Evolutionary conservation across 1,140 invertebrate species (phyloP).

Genomic region (Zaprionus vittiger): DNA sequence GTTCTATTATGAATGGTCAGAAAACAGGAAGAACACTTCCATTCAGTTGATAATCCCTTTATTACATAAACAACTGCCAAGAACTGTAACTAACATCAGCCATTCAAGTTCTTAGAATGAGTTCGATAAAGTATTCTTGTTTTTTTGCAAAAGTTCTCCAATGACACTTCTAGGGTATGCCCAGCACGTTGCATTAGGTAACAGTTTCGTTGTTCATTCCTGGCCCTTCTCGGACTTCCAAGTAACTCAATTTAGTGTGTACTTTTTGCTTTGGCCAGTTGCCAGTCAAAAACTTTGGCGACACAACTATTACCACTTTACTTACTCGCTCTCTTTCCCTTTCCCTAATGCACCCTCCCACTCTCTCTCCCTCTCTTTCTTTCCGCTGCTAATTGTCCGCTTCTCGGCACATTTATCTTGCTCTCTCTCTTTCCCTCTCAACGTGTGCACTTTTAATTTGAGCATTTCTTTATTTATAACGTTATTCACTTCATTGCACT

Average conservation of each 20-base stretch:
- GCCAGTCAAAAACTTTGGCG: conserved; percentile 55
- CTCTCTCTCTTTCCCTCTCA: conserved; percentile 8
- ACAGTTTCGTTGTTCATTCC: neutral
- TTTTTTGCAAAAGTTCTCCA: neutral
- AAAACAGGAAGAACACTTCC: neutral
- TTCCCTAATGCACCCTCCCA: neutral
- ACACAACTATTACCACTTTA: conserved; percentile 27
- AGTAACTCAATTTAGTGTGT: conserved; percentile 67
- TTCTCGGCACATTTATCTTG: conserved; percentile 66
- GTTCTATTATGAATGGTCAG: neutral
- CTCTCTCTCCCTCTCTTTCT: neutral
- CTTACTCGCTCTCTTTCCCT: conserved; percentile 1
- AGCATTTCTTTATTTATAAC: conserved; percentile 77
- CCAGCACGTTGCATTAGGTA: conserved; percentile 7
- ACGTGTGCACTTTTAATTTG: conserved; percentile 70
- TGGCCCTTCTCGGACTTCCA: conserved; percentile 17
- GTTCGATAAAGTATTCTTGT: neutral
- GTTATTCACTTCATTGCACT: conserved; percentile 73
- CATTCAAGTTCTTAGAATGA: neutral
- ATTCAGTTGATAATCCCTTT: neutral
- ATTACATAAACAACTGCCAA: neutral
- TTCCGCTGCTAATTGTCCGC: conserved; percentile 60
- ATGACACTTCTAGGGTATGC: conserved; percentile 16
- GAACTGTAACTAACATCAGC: neutral
- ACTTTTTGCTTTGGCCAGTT: conserved; percentile 52